These are phyloP conservation scores for Orthosia gracilis DNA, from an alignment of 2,888 invertebrate genomes.

Conservation along the genomic window DNA sequence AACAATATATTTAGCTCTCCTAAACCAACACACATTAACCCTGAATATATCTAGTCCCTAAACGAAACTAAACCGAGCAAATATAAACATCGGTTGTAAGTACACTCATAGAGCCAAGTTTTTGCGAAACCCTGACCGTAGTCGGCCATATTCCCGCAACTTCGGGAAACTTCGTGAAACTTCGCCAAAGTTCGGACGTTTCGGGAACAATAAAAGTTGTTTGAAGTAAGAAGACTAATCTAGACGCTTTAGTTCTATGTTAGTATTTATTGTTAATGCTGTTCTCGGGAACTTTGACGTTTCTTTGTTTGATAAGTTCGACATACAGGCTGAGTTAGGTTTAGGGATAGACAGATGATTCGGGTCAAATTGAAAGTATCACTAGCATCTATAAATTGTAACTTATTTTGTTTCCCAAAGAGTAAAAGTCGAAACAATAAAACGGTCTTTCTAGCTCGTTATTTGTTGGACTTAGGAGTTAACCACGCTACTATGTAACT, in stretches of 20 bases:
- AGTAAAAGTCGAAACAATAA: constrained; percentile 6
- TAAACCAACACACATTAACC: constrained; percentile 32
- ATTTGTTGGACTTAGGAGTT: not conserved
- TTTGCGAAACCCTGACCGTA: constrained; percentile 39
- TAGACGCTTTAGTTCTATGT: constrained; percentile 51
- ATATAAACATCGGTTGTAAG: constrained; percentile 57
- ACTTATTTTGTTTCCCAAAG: constrained; percentile 2
- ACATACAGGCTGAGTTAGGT: constrained; percentile 32
- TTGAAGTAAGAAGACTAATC: constrained; percentile 58
- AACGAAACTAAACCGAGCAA: constrained; percentile 39
- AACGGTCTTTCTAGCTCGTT: constrained; percentile 1
- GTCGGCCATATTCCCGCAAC: constrained; percentile 34
- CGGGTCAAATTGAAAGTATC: not conserved
- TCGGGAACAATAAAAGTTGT: constrained; percentile 59
- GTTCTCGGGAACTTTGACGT: constrained; percentile 47
- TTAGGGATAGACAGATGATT: not conserved
- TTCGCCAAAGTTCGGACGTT: constrained; percentile 48
- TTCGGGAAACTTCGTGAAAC: constrained; percentile 47
- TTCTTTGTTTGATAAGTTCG: constrained; percentile 30
- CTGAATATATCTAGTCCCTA: constrained; percentile 37
- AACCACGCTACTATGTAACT: not conserved
- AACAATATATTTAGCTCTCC: constrained; percentile 28
- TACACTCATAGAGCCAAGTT: constrained; percentile 50
- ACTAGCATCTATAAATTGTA: constrained; percentile 2
- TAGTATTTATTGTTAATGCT: constrained; percentile 61